Conservation (phyloP, 2,113 vertebrate genomes). For the Polypterus bichir region DNA sequence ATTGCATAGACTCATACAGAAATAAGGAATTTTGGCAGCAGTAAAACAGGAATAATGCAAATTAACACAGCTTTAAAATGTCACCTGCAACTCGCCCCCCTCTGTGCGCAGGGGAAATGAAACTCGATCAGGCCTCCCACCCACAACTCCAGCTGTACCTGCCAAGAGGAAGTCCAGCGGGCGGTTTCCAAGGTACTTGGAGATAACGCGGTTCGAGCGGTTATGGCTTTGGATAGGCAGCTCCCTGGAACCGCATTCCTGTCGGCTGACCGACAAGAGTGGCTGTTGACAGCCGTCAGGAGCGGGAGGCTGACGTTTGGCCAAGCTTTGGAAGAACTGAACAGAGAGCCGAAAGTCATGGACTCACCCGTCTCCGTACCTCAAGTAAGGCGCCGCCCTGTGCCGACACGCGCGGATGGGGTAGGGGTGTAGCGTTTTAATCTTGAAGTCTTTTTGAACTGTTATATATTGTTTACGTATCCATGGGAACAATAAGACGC, state of each 20-base stretch:
- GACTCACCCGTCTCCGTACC: neutral
- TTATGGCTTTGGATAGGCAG: neutral
- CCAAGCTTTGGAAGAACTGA: neutral
- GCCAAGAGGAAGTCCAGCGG: slow-evolving; percentile 7
- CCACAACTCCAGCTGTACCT: neutral
- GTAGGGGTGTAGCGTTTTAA: too few relatives aligned
- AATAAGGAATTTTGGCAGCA: too few relatives aligned
- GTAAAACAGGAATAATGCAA: too few relatives aligned
- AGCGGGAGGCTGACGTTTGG: slow-evolving; percentile 2
- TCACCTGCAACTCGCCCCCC: neutral
- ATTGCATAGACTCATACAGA: too few relatives aligned
- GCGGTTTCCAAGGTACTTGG: neutral
- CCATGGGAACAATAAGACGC: too few relatives aligned
- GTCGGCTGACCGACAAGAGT: slow-evolving; percentile 1
- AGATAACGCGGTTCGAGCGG: neutral
- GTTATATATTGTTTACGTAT: too few relatives aligned
- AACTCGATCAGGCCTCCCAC: neutral
- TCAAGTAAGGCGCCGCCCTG: too few relatives aligned
- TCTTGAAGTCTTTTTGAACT: too few relatives aligned
- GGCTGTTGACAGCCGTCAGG: neutral
- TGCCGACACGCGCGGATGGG: too few relatives aligned
- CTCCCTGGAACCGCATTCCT: neutral
- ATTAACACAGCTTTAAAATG: too few relatives aligned
- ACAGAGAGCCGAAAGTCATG: slow-evolving; percentile 13
- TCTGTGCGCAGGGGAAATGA: slow-evolving; percentile 1